Conservation (phyloP, 2,113 vertebrate genomes). For the Bostrychus sinensis region DNA sequence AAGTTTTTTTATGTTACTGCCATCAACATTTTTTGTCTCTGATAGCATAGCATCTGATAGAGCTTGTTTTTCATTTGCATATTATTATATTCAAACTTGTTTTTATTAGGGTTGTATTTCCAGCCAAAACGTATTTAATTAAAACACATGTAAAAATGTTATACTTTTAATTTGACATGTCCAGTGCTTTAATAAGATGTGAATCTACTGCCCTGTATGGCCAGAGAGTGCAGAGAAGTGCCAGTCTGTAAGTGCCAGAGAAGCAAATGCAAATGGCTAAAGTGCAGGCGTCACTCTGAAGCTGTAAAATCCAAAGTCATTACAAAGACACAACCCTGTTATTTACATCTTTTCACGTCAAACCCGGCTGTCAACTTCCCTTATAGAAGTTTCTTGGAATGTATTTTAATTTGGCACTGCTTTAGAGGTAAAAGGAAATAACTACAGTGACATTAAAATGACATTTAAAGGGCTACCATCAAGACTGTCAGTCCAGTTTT, state of each 20-base stretch:
- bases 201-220: too few species aligned
- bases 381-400: background rate
- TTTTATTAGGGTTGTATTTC: too few species aligned
- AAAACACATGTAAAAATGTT: too few species aligned
- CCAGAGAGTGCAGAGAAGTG: too few species aligned
- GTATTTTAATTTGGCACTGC: background rate
- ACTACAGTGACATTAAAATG: constrained; percentile 4
- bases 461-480: constrained; percentile 3
- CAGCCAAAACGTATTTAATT: too few species aligned
- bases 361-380: background rate
- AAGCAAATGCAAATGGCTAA: background rate
- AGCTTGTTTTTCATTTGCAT: too few species aligned
- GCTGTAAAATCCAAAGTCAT: background rate
- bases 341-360: background rate
- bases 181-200: too few species aligned
- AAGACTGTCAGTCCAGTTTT: background rate
- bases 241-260: background rate
- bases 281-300: background rate
- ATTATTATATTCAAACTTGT: too few species aligned
- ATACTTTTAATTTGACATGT: too few species aligned
- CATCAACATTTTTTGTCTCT: too few species aligned
- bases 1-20: too few species aligned
- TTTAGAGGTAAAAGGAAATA: background rate
- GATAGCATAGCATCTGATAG: too few species aligned
- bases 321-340: background rate